Evolutionary conservation across 2,113 vertebrate genomes (phyloP), one percentile per base, ranked within the genome.

Genomic region (Upupa epops): DNA sequence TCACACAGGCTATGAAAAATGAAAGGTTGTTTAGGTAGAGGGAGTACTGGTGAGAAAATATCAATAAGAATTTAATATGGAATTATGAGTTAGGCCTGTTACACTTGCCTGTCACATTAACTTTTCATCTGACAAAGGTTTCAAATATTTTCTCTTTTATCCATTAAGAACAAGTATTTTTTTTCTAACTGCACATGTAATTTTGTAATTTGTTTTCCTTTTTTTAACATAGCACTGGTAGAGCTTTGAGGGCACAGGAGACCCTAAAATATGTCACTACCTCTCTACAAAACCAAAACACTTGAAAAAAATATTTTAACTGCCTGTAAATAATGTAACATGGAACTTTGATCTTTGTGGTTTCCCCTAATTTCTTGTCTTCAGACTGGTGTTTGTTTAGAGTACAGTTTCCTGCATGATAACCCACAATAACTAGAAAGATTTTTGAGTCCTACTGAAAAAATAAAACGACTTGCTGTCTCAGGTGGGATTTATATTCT

Each of bases 1-100:
- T 15, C 9, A 88, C 80, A 40, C 66, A 78, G 66, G 45, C 58
- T 89, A 74, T 77, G 56, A 54, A 75, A 40, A 68, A 48, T 80
- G 58, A 90, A 78, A 93, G n/a, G 25, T 55, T 91, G 42, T 92
- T 87, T 61, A 76, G 55, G 65, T 82, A 75, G 86, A 94, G 46
- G 36, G 25, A 78, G 15, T 54, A 54, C 19, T 64, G 45, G 28
- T 65, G 32, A 78, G 54, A 48, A 92, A 74, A 72, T 73, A 42
- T 90, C 45, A 69, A 83, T 73, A 65, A 75, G 12, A 92, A 82
- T 86, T 75, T 78, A 86, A 69, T 81, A 69, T 65, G 32, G 45
- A 92, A 86, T 82, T 92, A 69, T 77, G 54, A 94, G 90, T 81
- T 86, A 81, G 65, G 42, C 29, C 28, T 65, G 61, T 61, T 90